Conservation (phyloP, 1,140 invertebrate genomes). For the Parasteatoda tepidariorum region DNA sequence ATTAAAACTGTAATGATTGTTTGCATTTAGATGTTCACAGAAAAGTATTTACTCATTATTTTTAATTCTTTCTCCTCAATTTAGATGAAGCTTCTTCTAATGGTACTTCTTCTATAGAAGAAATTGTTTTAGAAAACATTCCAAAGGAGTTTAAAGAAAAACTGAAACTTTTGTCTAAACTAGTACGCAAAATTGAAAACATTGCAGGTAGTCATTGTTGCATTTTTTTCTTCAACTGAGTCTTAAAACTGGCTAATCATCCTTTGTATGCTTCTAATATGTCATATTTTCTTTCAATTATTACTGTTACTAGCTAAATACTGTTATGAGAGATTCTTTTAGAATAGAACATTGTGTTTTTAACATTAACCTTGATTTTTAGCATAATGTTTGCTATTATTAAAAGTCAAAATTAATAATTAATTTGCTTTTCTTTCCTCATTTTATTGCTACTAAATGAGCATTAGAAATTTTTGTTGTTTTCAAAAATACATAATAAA, state of each 20-base stretch:
- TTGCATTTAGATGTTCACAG: not conserved
- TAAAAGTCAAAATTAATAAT: too few relatives aligned
- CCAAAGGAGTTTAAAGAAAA: constrained; percentile 1
- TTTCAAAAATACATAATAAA: too few relatives aligned
- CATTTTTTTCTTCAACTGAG: not conserved
- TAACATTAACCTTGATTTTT: too few relatives aligned
- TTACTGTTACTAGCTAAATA: not conserved
- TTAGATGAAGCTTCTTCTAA: not conserved
- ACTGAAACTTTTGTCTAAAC: constrained; percentile 13
- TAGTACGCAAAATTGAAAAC: not conserved
- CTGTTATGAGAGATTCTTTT: too few relatives aligned
- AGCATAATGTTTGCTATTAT: too few relatives aligned
- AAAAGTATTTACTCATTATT: not conserved
- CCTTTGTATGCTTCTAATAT: not conserved
- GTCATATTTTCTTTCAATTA: not conserved
- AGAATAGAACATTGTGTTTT: too few relatives aligned
- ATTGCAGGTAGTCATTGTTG: not conserved
- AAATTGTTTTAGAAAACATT: not conserved
- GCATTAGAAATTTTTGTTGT: too few relatives aligned
- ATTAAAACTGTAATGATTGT: too few relatives aligned
- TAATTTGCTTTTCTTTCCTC: too few relatives aligned
- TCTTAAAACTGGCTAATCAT: not conserved
- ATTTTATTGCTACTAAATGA: too few relatives aligned
- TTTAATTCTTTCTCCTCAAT: not conserved
- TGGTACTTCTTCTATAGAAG: not conserved